These are phyloP conservation scores for Plectrocnemia conspersa DNA, from an alignment of 1,140 invertebrate genomes.

Conservation along the genomic window DNA sequence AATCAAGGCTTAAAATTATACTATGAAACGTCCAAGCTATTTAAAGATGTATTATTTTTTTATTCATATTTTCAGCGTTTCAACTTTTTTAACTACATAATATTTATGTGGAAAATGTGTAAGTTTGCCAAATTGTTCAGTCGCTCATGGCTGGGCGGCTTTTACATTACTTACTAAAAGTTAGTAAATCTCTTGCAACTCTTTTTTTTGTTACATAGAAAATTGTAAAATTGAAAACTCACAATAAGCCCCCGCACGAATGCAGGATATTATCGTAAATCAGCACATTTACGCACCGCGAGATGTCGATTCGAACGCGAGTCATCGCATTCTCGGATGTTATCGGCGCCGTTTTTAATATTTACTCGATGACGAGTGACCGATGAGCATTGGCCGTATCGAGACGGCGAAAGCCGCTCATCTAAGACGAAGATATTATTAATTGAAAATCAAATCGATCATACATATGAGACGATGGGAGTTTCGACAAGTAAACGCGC, in stretches of 20 bases:
- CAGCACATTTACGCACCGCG: conserved; percentile 7
- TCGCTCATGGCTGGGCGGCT: conserved; percentile 13
- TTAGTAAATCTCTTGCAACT: conserved; percentile 19
- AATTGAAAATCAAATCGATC: too few species aligned
- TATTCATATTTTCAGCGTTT: conserved; percentile 25
- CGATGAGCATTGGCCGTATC: too few species aligned
- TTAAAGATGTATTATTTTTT: conserved; percentile 14
- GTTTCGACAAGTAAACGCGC: too few species aligned
- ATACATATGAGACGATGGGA: too few species aligned
- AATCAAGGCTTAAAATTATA: conserved; percentile 35
- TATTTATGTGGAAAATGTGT: conserved; percentile 33
- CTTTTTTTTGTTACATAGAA: conserved; percentile 10
- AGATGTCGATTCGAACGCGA: not conserved
- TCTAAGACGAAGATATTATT: too few species aligned
- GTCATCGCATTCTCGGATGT: too few species aligned
- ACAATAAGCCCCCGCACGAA: not conserved
- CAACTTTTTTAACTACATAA: conserved; percentile 30
- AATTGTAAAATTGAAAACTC: conserved; percentile 11
- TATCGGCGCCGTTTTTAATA: too few species aligned
- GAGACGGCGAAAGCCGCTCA: too few species aligned
- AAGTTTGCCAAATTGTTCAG: conserved; percentile 29
- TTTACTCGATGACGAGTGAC: too few species aligned
- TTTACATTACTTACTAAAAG: conserved; percentile 21
- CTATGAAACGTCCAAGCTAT: conserved; percentile 34
- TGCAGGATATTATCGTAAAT: conserved; percentile 11